These are phyloP conservation scores for Charadrius vociferus DNA, from an alignment of 2,113 vertebrate species.

Conservation along the genomic window DNA sequence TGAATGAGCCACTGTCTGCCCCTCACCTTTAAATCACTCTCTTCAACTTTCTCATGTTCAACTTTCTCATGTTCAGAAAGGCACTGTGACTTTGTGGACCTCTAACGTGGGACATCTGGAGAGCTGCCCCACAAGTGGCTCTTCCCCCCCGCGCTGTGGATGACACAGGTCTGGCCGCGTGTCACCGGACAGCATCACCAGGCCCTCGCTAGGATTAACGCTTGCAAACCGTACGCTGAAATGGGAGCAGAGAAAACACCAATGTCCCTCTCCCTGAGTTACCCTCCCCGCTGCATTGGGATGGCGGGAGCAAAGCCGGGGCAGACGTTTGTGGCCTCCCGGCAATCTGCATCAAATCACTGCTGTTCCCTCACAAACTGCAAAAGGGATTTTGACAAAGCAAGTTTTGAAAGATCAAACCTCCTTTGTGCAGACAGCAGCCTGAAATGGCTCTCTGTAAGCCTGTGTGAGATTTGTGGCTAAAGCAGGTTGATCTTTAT, in stretches of 20 bases:
- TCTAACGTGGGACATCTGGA: rapidly evolving
- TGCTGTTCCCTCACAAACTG: background rate
- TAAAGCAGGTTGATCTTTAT: background rate
- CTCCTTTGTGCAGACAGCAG: background rate
- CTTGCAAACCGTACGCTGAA: background rate
- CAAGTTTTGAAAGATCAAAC: background rate
- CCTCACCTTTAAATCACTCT: background rate
- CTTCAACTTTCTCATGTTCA: background rate
- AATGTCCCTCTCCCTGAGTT: background rate
- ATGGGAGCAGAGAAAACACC: background rate
- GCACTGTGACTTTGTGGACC: background rate
- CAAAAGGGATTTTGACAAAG: background rate
- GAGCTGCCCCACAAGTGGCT: background rate
- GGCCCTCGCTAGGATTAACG: background rate
- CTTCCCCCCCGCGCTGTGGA: background rate
- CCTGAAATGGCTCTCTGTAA: background rate
- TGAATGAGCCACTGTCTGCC: background rate
- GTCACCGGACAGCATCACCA: background rate
- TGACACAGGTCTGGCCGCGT: background rate
- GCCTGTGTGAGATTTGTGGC: background rate
- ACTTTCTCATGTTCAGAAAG: background rate
- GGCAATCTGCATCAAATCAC: background rate
- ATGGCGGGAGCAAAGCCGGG: background rate
- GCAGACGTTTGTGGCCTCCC: background rate
- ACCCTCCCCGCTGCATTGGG: background rate